phyloP scores from a whole-genome alignment of 2,888 invertebrate species.

The Cephus pygmeus region DNA sequence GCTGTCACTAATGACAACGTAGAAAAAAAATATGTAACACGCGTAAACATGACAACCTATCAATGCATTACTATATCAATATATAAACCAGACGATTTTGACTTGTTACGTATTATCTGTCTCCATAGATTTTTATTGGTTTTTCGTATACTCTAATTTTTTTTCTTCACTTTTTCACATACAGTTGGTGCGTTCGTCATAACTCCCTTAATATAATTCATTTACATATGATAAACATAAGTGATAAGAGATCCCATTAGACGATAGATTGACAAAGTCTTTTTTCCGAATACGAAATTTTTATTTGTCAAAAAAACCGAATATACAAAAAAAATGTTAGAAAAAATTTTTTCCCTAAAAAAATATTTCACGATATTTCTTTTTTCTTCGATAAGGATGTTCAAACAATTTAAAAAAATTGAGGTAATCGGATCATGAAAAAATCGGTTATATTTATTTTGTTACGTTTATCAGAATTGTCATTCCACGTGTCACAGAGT shows the following conservation, averaged over 20 bases:
- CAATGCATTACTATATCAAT: conserved; percentile 1
- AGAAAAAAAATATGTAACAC: neutral
- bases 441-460: neutral
- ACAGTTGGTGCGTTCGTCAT: neutral
- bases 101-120: neutral
- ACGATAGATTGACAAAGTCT: neutral
- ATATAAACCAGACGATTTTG: neutral
- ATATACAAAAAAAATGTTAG: too few species aligned
- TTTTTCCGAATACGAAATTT: neutral
- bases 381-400: too few species aligned
- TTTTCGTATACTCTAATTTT: neutral
- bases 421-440: too few species aligned
- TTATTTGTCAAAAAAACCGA: neutral
- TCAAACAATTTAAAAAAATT: too few species aligned
- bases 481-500: neutral
- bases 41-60: neutral
- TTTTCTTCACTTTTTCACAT: neutral
- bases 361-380: too few species aligned
- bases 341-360: too few species aligned
- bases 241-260: neutral
- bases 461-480: neutral
- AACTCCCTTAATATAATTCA: neutral
- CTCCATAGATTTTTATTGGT: neutral
- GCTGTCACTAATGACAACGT: neutral
- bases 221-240: neutral